Evolutionary conservation across 2,113 vertebrate genomes (phyloP), one percentile per base, ranked within the genome.

Genomic region (Melanostigma gelatinosum): DNA sequence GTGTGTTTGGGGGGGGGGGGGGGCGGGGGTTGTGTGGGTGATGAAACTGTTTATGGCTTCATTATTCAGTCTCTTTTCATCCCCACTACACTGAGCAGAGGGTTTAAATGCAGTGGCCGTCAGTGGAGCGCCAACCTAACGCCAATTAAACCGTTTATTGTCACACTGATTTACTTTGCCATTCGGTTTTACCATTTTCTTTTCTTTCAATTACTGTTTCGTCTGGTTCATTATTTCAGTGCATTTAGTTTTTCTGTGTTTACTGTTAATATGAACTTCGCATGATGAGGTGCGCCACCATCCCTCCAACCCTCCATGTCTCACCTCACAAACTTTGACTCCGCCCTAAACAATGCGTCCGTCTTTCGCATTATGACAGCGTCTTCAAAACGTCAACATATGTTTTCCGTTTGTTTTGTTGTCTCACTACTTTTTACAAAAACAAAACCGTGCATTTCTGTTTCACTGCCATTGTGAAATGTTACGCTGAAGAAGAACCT

Each of bases 311-410:
- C 77, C 68, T 85, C n/a, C 82, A 87, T 85, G 79, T 87, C 82
- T 92, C 90, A 91, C 87, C 80, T 81, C 86, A 93, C 93, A 92
- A 94, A 94, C 91, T 77, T 79, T 83, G 83, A 84, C 48, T 46
- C 71, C 84, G 78, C 75, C 73, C 62, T 86, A 75, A 92, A 87
- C 87, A 81, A 80, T 18, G 63, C 50, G 76, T 24, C 46, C 75
- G 79, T 85, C 77, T 36, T 48, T 75, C 3, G 0, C 74, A 63
- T 69, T 16, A 55, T 55, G 71, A 80, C 58, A 36, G 48, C 5
- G 9, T n/a, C 11, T 29, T 44, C 20, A 16, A 77, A 83, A 36
- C 7, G 27, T 54, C 1, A 8, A 36, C 57, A 61, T 38, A 27
- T 32, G 15, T 71, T 71, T 4, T 40, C 44, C 16, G 38, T 36